Conservation (phyloP, 2,797 vertebrate species). For the Pogoniulus pusillus region DNA sequence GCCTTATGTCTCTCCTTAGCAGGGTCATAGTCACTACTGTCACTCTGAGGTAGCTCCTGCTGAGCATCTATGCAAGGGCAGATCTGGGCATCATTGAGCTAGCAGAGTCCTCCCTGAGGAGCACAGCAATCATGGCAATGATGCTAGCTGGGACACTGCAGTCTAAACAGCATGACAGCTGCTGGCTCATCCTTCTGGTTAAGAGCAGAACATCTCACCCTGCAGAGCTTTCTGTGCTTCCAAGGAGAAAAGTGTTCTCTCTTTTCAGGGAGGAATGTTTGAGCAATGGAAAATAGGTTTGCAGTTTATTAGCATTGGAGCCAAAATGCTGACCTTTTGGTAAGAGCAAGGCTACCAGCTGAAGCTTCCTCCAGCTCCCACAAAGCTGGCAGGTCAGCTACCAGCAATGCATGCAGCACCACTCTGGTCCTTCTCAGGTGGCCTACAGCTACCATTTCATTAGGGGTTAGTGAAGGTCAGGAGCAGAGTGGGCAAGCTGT, state of each 20-base stretch:
- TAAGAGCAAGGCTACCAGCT: neutral
- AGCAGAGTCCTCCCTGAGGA: neutral
- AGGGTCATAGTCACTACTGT: neutral
- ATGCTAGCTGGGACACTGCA: neutral
- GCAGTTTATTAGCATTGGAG: neutral
- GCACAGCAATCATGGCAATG: neutral
- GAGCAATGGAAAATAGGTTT: neutral
- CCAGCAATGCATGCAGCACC: neutral
- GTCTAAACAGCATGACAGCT: rapidly evolving
- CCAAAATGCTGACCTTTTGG: neutral
- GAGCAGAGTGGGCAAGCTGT: neutral
- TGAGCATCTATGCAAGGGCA: neutral
- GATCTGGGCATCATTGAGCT: neutral
- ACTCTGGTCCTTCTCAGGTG: neutral
- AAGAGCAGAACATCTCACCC: neutral
- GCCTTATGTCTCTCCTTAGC: neutral
- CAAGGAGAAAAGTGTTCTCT: neutral
- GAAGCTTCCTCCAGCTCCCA: neutral
- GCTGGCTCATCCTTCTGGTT: neutral
- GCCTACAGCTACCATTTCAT: neutral
- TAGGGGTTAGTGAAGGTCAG: neutral
- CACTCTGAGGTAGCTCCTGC: neutral
- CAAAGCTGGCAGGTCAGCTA: neutral
- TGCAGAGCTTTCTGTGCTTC: neutral
- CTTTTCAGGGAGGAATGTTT: neutral